phyloP scores from a whole-genome alignment of 2,888 invertebrate genomes.

The Drosophila tripunctata region DNA sequence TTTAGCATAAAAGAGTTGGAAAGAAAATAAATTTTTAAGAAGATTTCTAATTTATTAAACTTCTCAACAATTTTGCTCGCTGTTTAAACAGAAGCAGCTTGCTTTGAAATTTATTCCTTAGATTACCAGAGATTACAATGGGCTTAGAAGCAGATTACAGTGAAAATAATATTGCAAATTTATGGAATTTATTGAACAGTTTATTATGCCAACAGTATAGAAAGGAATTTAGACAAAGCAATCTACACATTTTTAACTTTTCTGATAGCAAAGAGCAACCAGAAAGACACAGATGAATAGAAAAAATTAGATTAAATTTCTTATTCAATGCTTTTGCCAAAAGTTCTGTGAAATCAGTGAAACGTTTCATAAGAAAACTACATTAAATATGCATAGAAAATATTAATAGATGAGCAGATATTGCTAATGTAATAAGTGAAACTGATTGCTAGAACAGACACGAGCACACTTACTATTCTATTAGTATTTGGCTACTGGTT shows the following conservation, averaged over 20 bases:
- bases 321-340: background rate
- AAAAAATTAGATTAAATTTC: background rate
- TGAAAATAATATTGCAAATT: background rate
- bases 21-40: background rate
- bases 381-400: background rate
- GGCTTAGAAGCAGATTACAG: background rate
- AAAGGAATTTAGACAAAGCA: too few species aligned
- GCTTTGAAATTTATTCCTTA: too few species aligned
- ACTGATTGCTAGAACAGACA: slow-evolving; percentile 17
- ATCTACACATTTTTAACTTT: too few species aligned
- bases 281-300: background rate
- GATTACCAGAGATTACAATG: background rate
- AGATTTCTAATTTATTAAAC: background rate
- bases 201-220: too few species aligned
- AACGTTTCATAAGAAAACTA: slow-evolving; percentile 2
- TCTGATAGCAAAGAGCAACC: background rate
- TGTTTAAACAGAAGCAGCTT: too few species aligned
- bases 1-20: background rate
- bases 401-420: slow-evolving; percentile 3
- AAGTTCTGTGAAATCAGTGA: background rate
- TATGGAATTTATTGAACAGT: background rate
- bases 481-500: slow-evolving; percentile 14
- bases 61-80: too few species aligned
- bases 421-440: slow-evolving; percentile 10
- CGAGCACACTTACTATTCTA: slow-evolving; percentile 12